Evolutionary conservation across 2,797 vertebrate genomes (phyloP), one percentile per base, ranked within the genome.

Genomic region (Siniperca scherzeri): DNA sequence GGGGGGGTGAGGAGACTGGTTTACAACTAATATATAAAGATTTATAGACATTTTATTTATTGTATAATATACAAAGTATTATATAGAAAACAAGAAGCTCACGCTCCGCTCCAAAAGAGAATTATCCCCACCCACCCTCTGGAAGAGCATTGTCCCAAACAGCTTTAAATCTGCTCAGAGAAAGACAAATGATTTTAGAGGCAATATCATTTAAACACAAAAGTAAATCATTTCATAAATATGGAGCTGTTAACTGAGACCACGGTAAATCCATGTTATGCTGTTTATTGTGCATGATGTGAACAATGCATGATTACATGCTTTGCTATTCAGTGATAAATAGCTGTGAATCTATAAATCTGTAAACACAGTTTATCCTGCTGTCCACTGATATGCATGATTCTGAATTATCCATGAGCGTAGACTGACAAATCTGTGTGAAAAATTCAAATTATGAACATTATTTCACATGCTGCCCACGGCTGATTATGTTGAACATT

Each of bases 221-320:
- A 50, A 82, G 66, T 48, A 80, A 87, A 83, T 87, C 36, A 80
- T 80, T 86, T 86, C 77, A 87, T 85, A 78, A 83, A 91, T 80
- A 79, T 27, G 25, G 71, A 80, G 73, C 81, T 55, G 71, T 69
- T 88, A 80, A 77, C 36, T 36, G 52, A 65, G 70, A 70, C 78
- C 17, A 78, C 36, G 38, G 80, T 87, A 78, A 90, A 86, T 89
- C 87, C 77, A 76, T 81, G 77, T 77, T 79, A 42, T 61, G 59
- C 60, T 67, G 60, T 89, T 80, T 83, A 88, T 86, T 64, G 73
- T 85, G 74, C 67, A 60, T 25, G 52, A 78, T 64, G 84, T 91
- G 82, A 91, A 93, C 87, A 89, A 92, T 89, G 75, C 77, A 80
- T 81, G 81, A 89, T 90, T 88, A 82, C 60, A 78, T 79, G 82